Conservation (phyloP, 2,888 invertebrate genomes). For the Synanthedon tipuliformis region DNA sequence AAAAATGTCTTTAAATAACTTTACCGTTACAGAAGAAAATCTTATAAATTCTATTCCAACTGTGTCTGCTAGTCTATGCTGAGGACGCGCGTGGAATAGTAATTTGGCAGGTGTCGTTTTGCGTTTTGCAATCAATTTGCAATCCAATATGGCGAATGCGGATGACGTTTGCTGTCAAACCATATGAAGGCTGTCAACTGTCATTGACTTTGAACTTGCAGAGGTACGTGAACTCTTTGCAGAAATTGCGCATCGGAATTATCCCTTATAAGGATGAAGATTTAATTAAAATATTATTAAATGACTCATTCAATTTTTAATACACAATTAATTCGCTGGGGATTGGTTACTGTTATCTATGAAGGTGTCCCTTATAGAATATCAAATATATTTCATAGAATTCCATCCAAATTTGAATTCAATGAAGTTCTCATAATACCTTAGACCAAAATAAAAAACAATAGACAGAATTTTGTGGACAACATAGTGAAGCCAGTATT, state of each 20-base stretch:
- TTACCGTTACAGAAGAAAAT: background rate
- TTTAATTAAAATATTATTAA: too few relatives aligned
- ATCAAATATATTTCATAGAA: too few relatives aligned
- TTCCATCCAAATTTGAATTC: too few relatives aligned
- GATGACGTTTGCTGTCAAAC: constrained; percentile 33
- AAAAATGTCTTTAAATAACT: background rate
- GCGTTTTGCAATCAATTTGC: background rate
- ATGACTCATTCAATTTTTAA: too few relatives aligned
- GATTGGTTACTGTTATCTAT: too few relatives aligned
- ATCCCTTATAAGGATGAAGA: too few relatives aligned
- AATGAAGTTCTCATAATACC: too few relatives aligned
- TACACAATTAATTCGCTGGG: too few relatives aligned
- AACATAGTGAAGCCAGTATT: too few relatives aligned
- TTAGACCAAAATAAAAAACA: too few relatives aligned
- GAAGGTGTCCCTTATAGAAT: too few relatives aligned
- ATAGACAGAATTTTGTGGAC: too few relatives aligned
- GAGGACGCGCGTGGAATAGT: constrained; percentile 4
- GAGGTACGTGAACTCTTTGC: background rate
- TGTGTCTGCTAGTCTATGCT: background rate
- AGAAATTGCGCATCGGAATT: background rate
- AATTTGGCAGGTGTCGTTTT: constrained; percentile 4
- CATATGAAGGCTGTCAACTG: constrained; percentile 49
- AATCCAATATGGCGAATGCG: constrained; percentile 1
- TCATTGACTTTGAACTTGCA: constrained; percentile 23
- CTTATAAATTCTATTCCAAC: background rate